A percentile compares a stretch with the other conserved stretches of the same genome.
Conservation (phyloP, 2,113 vertebrate genomes). For the Tragelaphus buxtoni region DNA sequence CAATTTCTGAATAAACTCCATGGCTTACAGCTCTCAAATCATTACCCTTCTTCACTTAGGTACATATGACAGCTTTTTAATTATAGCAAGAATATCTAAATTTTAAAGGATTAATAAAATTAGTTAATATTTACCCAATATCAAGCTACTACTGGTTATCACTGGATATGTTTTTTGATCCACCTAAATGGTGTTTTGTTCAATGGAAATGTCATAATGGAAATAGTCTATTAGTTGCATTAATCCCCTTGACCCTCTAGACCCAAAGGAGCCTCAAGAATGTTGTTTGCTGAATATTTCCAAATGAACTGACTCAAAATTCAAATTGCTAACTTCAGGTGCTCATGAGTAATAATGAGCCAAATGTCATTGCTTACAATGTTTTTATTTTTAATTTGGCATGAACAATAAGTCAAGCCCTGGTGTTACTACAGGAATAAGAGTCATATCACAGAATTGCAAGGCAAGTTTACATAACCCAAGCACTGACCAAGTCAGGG, state of each 20-base stretch:
- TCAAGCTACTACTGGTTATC: not conserved
- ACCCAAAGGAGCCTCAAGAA: not conserved
- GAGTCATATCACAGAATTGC: not conserved
- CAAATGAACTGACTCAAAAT: slow-evolving; percentile 39
- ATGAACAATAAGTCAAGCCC: slow-evolving; percentile 52
- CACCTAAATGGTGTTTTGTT: not conserved
- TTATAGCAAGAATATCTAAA: not conserved
- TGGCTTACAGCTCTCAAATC: not conserved
- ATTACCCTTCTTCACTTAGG: not conserved
- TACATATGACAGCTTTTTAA: not conserved
- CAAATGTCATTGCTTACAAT: slow-evolving; percentile 42
- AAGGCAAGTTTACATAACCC: not conserved
- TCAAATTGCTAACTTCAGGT: slow-evolving; percentile 31
- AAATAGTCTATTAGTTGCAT: not conserved
- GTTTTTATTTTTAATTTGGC: slow-evolving; percentile 31
- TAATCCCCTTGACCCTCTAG: not conserved
- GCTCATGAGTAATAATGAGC: slow-evolving; percentile 48
- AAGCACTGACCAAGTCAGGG: not conserved
- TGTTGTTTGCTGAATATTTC: slow-evolving; percentile 11
- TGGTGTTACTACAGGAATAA: slow-evolving; percentile 21
- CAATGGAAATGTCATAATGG: not conserved
- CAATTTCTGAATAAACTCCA: not conserved
- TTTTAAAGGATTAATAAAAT: slow-evolving; percentile 3
- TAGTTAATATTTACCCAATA: not conserved
- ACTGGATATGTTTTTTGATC: slow-evolving; percentile 24